Evolutionary conservation across 2,888 invertebrate genomes (phyloP).

Genomic region (Latrodectus hesperus): DNA sequence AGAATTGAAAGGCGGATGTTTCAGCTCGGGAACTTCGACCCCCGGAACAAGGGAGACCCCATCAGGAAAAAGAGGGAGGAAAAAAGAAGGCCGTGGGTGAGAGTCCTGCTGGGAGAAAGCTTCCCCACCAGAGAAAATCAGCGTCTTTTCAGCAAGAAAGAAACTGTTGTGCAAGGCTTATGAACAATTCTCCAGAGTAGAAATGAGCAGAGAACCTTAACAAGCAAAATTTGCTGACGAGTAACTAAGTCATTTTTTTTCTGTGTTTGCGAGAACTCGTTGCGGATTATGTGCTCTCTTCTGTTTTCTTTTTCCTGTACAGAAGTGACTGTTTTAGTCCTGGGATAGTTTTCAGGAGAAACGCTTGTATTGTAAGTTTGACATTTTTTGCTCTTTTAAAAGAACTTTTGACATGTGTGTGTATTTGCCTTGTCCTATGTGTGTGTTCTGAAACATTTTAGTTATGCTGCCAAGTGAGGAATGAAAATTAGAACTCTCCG

Average conservation of each 20-base stretch:
- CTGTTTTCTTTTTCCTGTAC: constrained; percentile 37
- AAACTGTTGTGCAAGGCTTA: constrained; percentile 11
- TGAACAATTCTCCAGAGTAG: constrained; percentile 27
- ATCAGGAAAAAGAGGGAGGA: constrained; percentile 6
- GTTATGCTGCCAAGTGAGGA: neutral
- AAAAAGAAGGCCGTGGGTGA: constrained; percentile 56
- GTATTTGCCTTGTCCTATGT: constrained; percentile 8
- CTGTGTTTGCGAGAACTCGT: constrained; percentile 25
- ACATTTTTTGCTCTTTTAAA: neutral
- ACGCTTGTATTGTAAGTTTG: constrained; percentile 36
- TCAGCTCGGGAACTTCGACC: constrained; percentile 31
- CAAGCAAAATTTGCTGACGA: constrained; percentile 36
- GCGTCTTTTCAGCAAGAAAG: constrained; percentile 59
- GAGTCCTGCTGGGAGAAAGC: constrained; percentile 54
- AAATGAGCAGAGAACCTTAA: constrained; percentile 16
- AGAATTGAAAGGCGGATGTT: constrained; percentile 55
- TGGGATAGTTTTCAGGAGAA: constrained; percentile 16
- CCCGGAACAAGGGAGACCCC: constrained; percentile 32
- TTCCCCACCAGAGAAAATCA: constrained; percentile 26
- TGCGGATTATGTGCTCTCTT: constrained; percentile 23
- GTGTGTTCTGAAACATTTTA: neutral
- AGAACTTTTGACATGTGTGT: constrained; percentile 7
- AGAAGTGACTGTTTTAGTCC: constrained; percentile 34
- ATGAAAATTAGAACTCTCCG: neutral
- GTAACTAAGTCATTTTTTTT: constrained; percentile 64